A percentile compares a stretch with the other conserved stretches of the same genome.
Conservation (phyloP, 2,888 invertebrate genomes). For the Salpingus planirostris region DNA sequence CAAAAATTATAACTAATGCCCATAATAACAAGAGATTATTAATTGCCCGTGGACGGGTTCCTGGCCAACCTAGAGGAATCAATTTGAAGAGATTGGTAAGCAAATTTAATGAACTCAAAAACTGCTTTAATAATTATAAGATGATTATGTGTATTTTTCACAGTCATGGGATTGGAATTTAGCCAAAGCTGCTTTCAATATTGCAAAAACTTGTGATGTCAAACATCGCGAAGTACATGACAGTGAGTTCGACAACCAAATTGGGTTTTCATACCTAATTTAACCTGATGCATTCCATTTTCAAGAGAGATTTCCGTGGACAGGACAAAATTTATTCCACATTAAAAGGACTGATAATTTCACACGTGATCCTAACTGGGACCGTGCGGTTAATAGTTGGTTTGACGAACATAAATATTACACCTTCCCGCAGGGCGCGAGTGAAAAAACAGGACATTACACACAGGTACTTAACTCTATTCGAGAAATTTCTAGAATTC, state of each 20-base stretch:
- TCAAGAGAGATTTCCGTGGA: slow-evolving; percentile 18
- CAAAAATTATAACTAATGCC: too few species aligned
- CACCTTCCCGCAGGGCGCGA: slow-evolving; percentile 52
- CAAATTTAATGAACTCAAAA: too few species aligned
- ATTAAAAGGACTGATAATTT: too few species aligned
- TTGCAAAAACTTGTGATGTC: slow-evolving; percentile 12
- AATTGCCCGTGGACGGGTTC: too few species aligned
- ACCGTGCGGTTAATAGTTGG: slow-evolving; percentile 58
- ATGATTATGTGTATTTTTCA: too few species aligned
- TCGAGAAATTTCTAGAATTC: background rate
- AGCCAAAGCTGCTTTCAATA: slow-evolving; percentile 20
- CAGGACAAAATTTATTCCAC: slow-evolving; percentile 34
- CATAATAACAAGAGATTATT: too few species aligned
- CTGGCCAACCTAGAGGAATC: too few species aligned
- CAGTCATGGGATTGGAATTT: slow-evolving; percentile 20
- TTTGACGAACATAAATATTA: slow-evolving; percentile 64
- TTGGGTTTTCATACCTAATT: background rate
- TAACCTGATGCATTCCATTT: background rate
- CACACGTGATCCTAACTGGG: background rate
- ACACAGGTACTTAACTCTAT: slow-evolving; percentile 52
- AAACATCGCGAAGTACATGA: slow-evolving; percentile 5
- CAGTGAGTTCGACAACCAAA: slow-evolving; percentile 4
- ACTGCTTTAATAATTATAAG: too few species aligned
- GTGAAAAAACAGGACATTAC: slow-evolving; percentile 66
- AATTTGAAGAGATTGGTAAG: too few species aligned